A percentile compares a stretch with the other conserved stretches of the same genome.
phyloP scores from a whole-genome alignment of 2,888 invertebrate species.

The Brachyopa scutellaris region DNA sequence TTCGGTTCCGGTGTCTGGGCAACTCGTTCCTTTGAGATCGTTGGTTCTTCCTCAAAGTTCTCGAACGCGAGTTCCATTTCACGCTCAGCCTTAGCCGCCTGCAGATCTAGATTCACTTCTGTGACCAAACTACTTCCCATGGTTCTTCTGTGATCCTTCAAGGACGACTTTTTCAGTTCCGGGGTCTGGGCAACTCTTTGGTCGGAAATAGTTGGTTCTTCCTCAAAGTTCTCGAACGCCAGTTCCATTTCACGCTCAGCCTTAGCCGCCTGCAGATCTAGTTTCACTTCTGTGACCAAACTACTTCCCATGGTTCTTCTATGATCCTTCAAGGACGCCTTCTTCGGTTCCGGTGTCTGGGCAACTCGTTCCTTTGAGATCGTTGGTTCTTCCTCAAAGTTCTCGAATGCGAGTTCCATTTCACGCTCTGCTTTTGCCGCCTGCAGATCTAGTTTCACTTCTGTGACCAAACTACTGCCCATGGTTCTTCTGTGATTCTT shows the following conservation, averaged over 20 bases:
- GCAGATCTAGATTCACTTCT: constrained; percentile 7
- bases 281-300: background rate
- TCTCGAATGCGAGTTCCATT: constrained; percentile 20
- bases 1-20: constrained; percentile 9
- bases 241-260: constrained; percentile 8
- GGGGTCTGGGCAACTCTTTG: constrained; percentile 28
- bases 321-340: background rate
- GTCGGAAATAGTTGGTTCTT: constrained; percentile 8
- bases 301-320: constrained; percentile 22
- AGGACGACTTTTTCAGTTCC: background rate
- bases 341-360: constrained; percentile 3
- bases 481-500: constrained; percentile 15
- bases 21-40: background rate
- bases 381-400: constrained; percentile 29
- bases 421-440: constrained; percentile 10
- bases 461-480: background rate
- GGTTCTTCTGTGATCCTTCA: constrained; percentile 22
- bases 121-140: constrained; percentile 2
- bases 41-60: constrained; percentile 35
- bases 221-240: constrained; percentile 35
- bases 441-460: constrained; percentile 5
- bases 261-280: constrained; percentile 20
- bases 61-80: constrained; percentile 34
- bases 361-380: background rate
- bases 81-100: constrained; percentile 16